Evolutionary conservation across 2,113 vertebrate species (phyloP).

Genomic region (Promerops cafer): DNA sequence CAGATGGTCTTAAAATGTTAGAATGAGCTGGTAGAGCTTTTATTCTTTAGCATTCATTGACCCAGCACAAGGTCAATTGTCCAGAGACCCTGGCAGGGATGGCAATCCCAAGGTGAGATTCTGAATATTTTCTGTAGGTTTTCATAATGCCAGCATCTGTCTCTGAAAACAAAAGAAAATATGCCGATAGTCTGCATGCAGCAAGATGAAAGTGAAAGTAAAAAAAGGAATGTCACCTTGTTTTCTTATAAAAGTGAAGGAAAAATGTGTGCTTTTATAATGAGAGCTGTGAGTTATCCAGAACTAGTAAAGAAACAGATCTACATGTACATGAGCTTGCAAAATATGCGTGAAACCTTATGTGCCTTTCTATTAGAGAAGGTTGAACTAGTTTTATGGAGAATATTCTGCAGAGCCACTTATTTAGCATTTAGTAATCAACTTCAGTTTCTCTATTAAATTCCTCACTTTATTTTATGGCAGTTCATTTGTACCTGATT

Average conservation of each 20-base stretch:
- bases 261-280: background rate
- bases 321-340: background rate
- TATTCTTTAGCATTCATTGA: background rate
- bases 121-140: background rate
- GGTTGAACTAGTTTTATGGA: background rate
- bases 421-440: background rate
- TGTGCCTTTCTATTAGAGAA: background rate
- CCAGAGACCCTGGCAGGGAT: background rate
- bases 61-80: background rate
- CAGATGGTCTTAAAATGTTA: background rate
- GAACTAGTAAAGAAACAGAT: background rate
- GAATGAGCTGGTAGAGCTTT: background rate
- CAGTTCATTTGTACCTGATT: background rate
- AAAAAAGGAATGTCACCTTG: background rate
- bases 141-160: background rate
- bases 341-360: background rate
- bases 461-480: background rate
- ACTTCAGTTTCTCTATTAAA: background rate
- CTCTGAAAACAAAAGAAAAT: background rate
- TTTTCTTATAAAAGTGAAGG: background rate
- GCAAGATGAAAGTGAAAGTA: slow-evolving; percentile 9
- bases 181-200: rapidly evolving
- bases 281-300: background rate
- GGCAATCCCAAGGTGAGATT: background rate
- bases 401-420: background rate